phyloP scores from a whole-genome alignment of 1,140 invertebrate species.

The Paralvinella palmiformis region DNA sequence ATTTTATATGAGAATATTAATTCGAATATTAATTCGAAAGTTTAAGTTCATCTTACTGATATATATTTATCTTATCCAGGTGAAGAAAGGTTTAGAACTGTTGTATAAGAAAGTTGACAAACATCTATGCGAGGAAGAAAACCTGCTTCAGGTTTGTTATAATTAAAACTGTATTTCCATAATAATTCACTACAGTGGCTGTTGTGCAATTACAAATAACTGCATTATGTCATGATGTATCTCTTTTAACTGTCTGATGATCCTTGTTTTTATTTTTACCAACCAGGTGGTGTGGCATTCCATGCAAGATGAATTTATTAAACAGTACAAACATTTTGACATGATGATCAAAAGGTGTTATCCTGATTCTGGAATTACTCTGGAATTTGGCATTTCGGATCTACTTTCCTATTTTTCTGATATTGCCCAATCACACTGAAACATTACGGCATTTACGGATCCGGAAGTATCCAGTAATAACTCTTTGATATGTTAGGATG shows the following conservation, averaged over 20 bases:
- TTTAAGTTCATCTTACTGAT: not conserved
- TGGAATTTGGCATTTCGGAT: constrained; percentile 95
- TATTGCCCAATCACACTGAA: constrained; percentile 88
- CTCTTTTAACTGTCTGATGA: no score
- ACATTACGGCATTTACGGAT: not conserved
- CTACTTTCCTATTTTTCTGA: constrained; percentile 96
- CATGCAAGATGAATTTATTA: constrained; percentile 98
- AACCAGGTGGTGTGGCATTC: constrained; percentile 98
- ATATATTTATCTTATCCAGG: constrained; percentile 50
- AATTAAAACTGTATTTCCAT: no score
- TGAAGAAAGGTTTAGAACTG: constrained; percentile 90
- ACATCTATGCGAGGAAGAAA: constrained; percentile 91
- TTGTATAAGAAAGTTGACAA: constrained; percentile 97
- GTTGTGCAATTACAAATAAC: no score
- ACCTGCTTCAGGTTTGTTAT: constrained; percentile 72
- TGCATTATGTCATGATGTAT: no score
- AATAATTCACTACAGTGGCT: no score
- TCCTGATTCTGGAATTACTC: constrained; percentile 85
- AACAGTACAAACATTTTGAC: constrained; percentile 91
- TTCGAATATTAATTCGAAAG: not conserved
- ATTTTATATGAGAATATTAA: not conserved
- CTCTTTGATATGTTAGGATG: not conserved
- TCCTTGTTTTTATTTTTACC: not conserved
- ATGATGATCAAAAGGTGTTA: constrained; percentile 93
- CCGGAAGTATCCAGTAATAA: not conserved